These are phyloP conservation scores for Plectrocnemia conspersa DNA, from an alignment of 1,140 invertebrate genomes.

Conservation along the genomic window DNA sequence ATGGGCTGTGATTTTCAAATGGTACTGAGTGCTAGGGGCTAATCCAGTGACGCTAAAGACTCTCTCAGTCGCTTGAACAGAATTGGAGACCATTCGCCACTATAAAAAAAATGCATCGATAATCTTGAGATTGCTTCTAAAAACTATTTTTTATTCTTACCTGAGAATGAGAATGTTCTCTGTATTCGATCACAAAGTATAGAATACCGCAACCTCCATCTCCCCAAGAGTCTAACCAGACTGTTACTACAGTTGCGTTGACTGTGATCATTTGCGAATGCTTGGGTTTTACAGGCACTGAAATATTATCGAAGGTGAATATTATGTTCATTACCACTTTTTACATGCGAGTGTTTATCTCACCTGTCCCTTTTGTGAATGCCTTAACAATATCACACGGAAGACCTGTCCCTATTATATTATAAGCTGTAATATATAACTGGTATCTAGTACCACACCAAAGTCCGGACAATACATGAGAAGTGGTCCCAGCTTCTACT, in stretches of 20 bases:
- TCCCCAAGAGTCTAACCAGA: constrained; percentile 83
- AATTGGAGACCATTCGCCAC: constrained; percentile 71
- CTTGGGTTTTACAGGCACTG: constrained; percentile 72
- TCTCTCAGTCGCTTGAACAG: constrained; percentile 69
- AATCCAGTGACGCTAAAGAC: constrained; percentile 77
- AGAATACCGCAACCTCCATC: constrained; percentile 85
- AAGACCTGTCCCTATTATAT: constrained; percentile 80
- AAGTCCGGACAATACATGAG: constrained; percentile 72
- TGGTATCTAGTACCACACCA: constrained; percentile 85
- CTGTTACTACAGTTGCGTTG: constrained; percentile 83
- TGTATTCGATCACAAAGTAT: constrained; percentile 82
- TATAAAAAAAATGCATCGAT: constrained; percentile 40
- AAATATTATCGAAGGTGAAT: constrained; percentile 33
- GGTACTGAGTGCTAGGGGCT: constrained; percentile 79
- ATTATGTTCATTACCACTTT: background rate
- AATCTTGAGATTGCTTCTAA: constrained; percentile 1
- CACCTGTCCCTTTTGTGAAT: constrained; percentile 76
- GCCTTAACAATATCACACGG: constrained; percentile 82
- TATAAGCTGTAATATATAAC: constrained; percentile 82
- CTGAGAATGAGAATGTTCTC: constrained; percentile 51
- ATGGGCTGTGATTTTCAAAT: constrained; percentile 80
- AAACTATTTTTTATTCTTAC: constrained; percentile 38
- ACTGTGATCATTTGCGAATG: constrained; percentile 78
- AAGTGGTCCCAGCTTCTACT: constrained; percentile 70
- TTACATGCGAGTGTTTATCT: too few relatives aligned